Conservation (phyloP, 2,113 vertebrate genomes). For the Crotalus viridis region DNA sequence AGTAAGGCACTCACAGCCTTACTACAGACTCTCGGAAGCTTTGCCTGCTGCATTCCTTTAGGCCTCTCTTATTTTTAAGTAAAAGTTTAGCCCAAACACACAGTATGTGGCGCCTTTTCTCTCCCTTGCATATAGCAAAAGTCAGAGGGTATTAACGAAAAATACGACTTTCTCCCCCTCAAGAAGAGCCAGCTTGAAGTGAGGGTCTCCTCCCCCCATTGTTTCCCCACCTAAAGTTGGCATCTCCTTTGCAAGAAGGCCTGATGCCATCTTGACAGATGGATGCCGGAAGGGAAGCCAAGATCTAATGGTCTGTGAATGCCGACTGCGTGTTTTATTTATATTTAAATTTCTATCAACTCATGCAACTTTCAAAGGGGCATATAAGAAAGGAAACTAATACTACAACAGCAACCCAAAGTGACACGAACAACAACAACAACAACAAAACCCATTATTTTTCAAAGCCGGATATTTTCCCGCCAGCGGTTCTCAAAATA, state of each 20-base stretch:
- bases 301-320: not conserved
- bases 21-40: not conserved
- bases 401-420: not conserved
- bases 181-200: not conserved
- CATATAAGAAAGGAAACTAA: not conserved
- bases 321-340: not conserved
- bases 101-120: not conserved
- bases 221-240: not conserved
- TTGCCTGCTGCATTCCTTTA: too few species aligned
- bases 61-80: not conserved
- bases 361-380: not conserved
- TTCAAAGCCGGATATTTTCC: not conserved
- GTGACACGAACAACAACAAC: not conserved
- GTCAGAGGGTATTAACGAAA: not conserved
- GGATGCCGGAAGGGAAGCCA: constrained; percentile 1
- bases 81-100: not conserved
- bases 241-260: not conserved
- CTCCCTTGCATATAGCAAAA: too few species aligned
- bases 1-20: not conserved
- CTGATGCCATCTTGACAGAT: constrained; percentile 6
- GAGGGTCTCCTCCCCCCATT: not conserved
- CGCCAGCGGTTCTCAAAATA: not conserved
- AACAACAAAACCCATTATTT: not conserved
- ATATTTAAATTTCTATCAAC: constrained; percentile 2
- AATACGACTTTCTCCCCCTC: not conserved